These are phyloP conservation scores for Solenopsis fugax DNA, from an alignment of 1,140 invertebrate genomes.

Conservation along the genomic window DNA sequence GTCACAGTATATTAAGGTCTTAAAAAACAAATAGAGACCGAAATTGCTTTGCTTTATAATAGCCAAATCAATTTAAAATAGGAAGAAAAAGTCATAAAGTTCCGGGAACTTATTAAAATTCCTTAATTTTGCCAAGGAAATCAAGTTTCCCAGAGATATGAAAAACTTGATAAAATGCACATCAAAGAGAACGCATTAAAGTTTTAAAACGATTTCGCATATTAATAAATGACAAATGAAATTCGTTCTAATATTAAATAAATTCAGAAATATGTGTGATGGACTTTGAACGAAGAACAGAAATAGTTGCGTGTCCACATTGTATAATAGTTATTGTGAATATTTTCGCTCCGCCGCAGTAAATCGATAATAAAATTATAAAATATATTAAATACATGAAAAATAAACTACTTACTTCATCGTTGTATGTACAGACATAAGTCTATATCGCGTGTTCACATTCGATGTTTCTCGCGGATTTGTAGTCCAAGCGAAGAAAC, in stretches of 20 bases:
- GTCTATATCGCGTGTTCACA: neutral
- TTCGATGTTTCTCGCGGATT: conserved; percentile 2
- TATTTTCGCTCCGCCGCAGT: neutral
- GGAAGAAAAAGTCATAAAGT: neutral
- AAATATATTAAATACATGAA: neutral
- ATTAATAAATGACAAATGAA: neutral
- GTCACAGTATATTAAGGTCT: neutral
- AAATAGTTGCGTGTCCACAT: conserved; percentile 7
- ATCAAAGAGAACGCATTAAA: conserved; percentile 32
- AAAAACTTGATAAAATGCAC: conserved; percentile 12
- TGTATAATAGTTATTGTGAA: conserved; percentile 5
- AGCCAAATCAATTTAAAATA: conserved; percentile 4
- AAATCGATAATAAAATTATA: conserved; percentile 42
- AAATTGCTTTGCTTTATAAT: neutral
- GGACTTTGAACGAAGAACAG: neutral
- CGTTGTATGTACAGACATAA: neutral
- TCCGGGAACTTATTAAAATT: conserved; percentile 8
- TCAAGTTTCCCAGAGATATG: neutral
- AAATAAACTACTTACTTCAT: neutral
- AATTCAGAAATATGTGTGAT: neutral
- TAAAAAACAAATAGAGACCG: neutral
- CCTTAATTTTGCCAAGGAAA: neutral
- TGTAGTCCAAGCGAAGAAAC: neutral
- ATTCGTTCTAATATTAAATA: conserved; percentile 38
- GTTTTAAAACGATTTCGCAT: conserved; percentile 29